Conservation (phyloP, 2,888 invertebrate genomes). For the Orthosia incerta region DNA sequence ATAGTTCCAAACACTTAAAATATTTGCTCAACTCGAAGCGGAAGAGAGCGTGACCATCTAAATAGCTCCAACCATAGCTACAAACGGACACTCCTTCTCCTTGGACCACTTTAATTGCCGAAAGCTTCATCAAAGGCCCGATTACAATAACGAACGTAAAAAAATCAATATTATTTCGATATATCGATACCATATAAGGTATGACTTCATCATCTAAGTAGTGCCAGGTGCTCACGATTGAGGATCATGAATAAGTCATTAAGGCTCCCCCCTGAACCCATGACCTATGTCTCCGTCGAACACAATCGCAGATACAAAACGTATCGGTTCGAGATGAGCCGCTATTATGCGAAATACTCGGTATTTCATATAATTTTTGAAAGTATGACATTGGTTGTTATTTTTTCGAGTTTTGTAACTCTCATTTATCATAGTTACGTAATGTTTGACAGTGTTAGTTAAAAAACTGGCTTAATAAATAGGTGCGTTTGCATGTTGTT, state of each 20-base stretch:
- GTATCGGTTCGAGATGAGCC: slow-evolving; percentile 53
- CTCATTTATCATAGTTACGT: slow-evolving; percentile 53
- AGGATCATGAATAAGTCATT: slow-evolving; percentile 84
- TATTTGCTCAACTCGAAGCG: slow-evolving; percentile 36
- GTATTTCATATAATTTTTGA: slow-evolving; percentile 63
- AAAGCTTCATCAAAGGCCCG: slow-evolving; percentile 63
- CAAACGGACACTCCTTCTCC: slow-evolving; percentile 51
- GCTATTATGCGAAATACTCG: slow-evolving; percentile 60
- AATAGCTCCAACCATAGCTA: slow-evolving; percentile 27
- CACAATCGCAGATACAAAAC: slow-evolving; percentile 70
- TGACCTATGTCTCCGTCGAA: slow-evolving; percentile 80
- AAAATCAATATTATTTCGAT: slow-evolving; percentile 59
- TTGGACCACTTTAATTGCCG: slow-evolving; percentile 60
- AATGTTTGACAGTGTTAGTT: slow-evolving; percentile 54
- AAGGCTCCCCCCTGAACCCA: slow-evolving; percentile 79
- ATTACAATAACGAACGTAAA: slow-evolving; percentile 56
- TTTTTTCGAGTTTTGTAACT: slow-evolving; percentile 46
- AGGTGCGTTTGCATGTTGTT: slow-evolving; percentile 36
- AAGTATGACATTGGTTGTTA: slow-evolving; percentile 63
- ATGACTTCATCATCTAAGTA: slow-evolving; percentile 62
- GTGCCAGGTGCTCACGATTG: slow-evolving; percentile 74
- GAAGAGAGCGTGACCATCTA: slow-evolving; percentile 58
- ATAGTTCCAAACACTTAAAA: slow-evolving; percentile 13
- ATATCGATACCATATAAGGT: slow-evolving; percentile 59
- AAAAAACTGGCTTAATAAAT: slow-evolving; percentile 53